A percentile compares a stretch with the other conserved stretches of the same genome.
These are phyloP conservation scores for Drosophila chauvacae DNA, from an alignment of 1,140 invertebrate species.

Conservation along the genomic window DNA sequence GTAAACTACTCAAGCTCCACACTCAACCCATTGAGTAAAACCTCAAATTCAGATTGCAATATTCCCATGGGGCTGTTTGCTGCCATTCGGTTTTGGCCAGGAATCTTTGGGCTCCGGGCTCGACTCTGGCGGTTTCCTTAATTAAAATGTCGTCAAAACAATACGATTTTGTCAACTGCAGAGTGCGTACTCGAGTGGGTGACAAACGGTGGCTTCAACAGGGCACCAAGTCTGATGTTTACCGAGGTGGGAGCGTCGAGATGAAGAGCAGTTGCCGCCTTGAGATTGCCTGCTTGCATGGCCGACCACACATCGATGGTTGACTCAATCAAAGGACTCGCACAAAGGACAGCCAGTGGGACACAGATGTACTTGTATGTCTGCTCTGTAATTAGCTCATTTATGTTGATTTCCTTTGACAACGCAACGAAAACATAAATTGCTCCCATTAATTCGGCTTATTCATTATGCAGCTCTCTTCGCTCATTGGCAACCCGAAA, in stretches of 20 bases:
- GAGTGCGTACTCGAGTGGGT: constrained; percentile 6
- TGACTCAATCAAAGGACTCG: constrained; percentile 61
- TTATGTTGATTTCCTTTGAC: constrained; percentile 81
- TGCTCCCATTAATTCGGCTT: constrained; percentile 72
- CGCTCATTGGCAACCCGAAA: constrained; percentile 33
- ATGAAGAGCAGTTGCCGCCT: constrained; percentile 36
- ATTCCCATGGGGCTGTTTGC: constrained; percentile 16
- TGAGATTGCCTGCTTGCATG: constrained; percentile 12
- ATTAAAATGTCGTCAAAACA: constrained; percentile 74
- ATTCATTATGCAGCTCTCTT: constrained; percentile 67
- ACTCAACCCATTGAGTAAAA: constrained; percentile 11
- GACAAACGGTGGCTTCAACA: constrained; percentile 20
- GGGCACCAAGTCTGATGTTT: constrained; percentile 23
- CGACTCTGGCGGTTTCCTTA: constrained; percentile 56
- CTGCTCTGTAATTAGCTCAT: constrained; percentile 71
- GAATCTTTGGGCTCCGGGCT: constrained; percentile 6
- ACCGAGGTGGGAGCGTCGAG: constrained; percentile 15
- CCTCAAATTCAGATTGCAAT: constrained; percentile 39
- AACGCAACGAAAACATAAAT: constrained; percentile 66
- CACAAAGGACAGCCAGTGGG: constrained; percentile 13
- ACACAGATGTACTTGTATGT: constrained; percentile 5
- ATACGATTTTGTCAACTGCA: constrained; percentile 68
- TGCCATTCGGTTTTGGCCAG: constrained; percentile 3
- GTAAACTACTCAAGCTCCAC: constrained; percentile 12
- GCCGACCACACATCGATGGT: constrained; percentile 57